Percentiles rank a stretch among this genome's conserved stretches.
These are phyloP conservation scores for Dendrolimus punctatus DNA, from an alignment of 1,140 invertebrate species.

Conservation along the genomic window DNA sequence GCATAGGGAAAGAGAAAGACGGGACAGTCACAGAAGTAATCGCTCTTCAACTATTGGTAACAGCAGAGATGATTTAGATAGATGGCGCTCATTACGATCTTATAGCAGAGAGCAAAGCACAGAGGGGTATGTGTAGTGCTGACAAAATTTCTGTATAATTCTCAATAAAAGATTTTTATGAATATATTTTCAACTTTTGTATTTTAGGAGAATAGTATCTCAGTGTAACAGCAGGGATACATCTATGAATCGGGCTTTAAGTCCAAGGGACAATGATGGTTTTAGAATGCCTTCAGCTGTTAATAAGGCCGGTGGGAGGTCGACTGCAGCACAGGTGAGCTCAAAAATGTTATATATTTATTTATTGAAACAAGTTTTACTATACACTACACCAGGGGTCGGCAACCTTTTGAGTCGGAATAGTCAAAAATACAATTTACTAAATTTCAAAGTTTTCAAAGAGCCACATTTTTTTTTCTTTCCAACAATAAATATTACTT, in stretches of 20 bases:
- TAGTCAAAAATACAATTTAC: no score
- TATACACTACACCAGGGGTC: no score
- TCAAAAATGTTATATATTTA: constrained; percentile 3
- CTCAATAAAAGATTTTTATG: constrained; percentile 2
- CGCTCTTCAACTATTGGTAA: constrained; percentile 61
- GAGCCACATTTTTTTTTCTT: no score
- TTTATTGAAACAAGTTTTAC: background rate
- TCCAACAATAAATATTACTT: no score
- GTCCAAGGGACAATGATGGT: constrained; percentile 54
- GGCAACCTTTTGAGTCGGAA: no score
- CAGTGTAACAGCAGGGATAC: constrained; percentile 62
- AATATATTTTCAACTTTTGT: constrained; percentile 10
- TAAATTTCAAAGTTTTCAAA: no score
- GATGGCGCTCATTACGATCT: constrained; percentile 58
- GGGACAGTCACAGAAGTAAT: constrained; percentile 60
- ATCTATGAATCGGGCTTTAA: constrained; percentile 43
- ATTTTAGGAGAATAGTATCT: constrained; percentile 56
- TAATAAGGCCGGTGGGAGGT: constrained; percentile 34
- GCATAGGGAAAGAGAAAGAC: constrained; percentile 46
- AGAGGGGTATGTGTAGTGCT: constrained; percentile 38
- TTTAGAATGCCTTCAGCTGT: constrained; percentile 41
- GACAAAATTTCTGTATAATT: background rate
- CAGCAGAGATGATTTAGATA: constrained; percentile 59
- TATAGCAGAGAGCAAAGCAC: constrained; percentile 60
- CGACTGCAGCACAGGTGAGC: constrained; percentile 29